Percentiles rank a stretch among this genome's conserved stretches.
These are phyloP conservation scores for Heliconius cydno DNA, from an alignment of 2,888 invertebrate genomes.

Conservation along the genomic window DNA sequence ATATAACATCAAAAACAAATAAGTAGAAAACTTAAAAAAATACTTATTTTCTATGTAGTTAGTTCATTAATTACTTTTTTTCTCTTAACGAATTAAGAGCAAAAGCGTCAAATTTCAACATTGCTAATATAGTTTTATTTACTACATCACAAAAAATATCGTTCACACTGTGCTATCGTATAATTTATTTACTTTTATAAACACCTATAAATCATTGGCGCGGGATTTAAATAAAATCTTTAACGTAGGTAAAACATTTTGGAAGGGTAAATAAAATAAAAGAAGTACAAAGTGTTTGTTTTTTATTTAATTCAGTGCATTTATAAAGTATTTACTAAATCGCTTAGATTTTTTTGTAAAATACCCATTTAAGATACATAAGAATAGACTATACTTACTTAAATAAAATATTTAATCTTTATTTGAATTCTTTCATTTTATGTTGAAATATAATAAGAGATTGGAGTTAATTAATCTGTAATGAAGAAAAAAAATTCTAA, in stretches of 20 bases:
- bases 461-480: neutral
- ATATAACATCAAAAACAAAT: neutral
- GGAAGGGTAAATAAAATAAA: neutral
- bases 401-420: neutral
- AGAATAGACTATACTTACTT: too few relatives aligned
- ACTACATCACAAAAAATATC: neutral
- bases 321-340: neutral
- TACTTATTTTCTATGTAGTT: neutral
- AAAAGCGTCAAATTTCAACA: neutral
- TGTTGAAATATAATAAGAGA: neutral
- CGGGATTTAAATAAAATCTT: too few relatives aligned
- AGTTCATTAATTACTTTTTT: neutral
- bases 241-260: too few relatives aligned
- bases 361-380: too few relatives aligned
- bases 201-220: too few relatives aligned
- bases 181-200: too few relatives aligned
- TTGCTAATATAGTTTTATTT: neutral
- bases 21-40: neutral
- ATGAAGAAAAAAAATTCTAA: neutral
- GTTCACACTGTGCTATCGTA: neutral
- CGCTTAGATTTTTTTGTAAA: too few relatives aligned
- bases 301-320: neutral
- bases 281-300: neutral
- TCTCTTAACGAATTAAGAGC: neutral
- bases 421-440: neutral